Percentiles rank a stretch among this genome's conserved stretches.
These are phyloP conservation scores for Cyprinodon tularosa DNA, from an alignment of 2,113 vertebrate genomes.

Conservation along the genomic window DNA sequence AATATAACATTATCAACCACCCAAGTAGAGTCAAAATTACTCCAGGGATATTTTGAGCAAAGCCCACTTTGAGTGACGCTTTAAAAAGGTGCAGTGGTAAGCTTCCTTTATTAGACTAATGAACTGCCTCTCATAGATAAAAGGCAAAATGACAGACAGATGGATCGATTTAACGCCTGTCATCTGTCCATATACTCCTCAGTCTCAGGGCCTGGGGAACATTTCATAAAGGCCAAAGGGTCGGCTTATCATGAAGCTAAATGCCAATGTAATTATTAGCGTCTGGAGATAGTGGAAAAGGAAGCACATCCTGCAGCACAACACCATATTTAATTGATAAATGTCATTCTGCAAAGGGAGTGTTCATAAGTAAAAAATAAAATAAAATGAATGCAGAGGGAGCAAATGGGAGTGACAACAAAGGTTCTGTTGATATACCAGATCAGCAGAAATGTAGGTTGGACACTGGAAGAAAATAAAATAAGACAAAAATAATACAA, in stretches of 20 bases:
- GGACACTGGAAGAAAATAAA: conserved; percentile 16
- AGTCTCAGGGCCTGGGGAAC: conserved; percentile 63
- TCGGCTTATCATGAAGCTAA: conserved; percentile 74
- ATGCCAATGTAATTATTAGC: conserved; percentile 83
- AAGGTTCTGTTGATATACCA: conserved; percentile 35
- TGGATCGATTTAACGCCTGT: conserved; percentile 62
- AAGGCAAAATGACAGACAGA: conserved; percentile 38
- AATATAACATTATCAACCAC: conserved; percentile 17
- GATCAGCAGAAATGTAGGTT: conserved; percentile 17
- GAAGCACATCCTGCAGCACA: conserved; percentile 71
- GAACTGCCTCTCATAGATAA: conserved; percentile 45
- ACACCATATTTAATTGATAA: conserved; percentile 82
- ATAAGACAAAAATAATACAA: conserved; percentile 20
- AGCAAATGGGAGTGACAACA: conserved; percentile 48
- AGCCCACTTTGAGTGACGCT: conserved; percentile 35
- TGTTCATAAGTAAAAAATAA: conserved; percentile 32
- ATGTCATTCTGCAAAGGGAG: conserved; percentile 74
- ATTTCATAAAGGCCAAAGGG: conserved; percentile 79
- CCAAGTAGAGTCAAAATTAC: conserved; percentile 7
- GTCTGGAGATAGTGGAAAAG: conserved; percentile 76
- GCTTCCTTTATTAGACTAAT: conserved; percentile 50
- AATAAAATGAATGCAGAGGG: conserved; percentile 16
- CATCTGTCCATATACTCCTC: conserved; percentile 71
- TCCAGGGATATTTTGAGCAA: conserved; percentile 21
- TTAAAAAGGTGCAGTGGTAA: conserved; percentile 17